Conservation (phyloP, 2,113 vertebrate species). For the Gasterosteus nipponicus region DNA sequence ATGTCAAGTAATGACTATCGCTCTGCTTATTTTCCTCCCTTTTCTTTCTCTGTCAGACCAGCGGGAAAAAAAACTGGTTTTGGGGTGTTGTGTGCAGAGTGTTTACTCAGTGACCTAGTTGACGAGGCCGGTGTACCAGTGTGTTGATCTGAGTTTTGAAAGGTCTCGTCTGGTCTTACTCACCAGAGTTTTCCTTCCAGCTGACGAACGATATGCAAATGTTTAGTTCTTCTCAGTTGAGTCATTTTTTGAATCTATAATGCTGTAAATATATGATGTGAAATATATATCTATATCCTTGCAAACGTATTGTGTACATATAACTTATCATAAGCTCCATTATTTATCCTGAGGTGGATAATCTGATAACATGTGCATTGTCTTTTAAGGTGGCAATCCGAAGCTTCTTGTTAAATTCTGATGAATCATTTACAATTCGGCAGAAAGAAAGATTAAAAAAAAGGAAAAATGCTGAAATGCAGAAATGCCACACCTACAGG, state of each 20-base stretch:
- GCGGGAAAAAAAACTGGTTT: slow-evolving; percentile 45
- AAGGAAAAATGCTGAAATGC: slow-evolving; percentile 18
- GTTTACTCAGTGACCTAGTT: slow-evolving; percentile 40
- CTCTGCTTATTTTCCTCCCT: background rate
- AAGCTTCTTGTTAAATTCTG: background rate
- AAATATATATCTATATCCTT: background rate
- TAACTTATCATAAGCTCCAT: background rate
- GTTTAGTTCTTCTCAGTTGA: background rate
- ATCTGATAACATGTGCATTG: background rate
- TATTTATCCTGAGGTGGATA: background rate
- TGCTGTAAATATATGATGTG: background rate
- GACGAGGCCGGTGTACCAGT: slow-evolving; percentile 1
- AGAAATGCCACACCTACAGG: slow-evolving; percentile 64
- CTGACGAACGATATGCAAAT: slow-evolving; percentile 7
- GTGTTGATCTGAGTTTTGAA: slow-evolving; percentile 43
- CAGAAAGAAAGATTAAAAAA: background rate
- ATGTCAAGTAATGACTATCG: slow-evolving; percentile 20
- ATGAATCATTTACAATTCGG: slow-evolving; percentile 6
- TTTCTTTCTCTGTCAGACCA: slow-evolving; percentile 22
- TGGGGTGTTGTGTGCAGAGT: slow-evolving; percentile 6
- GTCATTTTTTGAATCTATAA: background rate
- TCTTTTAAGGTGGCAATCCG: background rate
- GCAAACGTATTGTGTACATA: background rate
- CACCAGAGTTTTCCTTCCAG: slow-evolving; percentile 6
- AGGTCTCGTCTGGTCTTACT: slow-evolving; percentile 10